Conservation (phyloP, 1,140 invertebrate species). For the Rhagoletis pomonella region DNA sequence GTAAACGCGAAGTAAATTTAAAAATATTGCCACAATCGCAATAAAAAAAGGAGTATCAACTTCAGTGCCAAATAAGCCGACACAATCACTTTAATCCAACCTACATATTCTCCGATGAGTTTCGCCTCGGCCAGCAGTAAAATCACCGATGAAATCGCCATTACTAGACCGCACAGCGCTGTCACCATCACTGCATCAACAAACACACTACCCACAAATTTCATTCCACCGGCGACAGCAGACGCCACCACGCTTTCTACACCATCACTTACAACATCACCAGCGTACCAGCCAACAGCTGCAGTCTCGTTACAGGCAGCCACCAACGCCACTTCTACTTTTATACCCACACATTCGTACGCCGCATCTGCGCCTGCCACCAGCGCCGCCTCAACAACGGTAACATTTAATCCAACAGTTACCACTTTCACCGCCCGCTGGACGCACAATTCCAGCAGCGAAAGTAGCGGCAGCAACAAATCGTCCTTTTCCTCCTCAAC, state of each 20-base stretch:
- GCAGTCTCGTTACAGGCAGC: not conserved
- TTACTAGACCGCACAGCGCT: not conserved
- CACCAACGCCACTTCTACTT: not conserved
- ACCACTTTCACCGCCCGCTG: conserved; percentile 14
- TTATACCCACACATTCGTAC: not conserved
- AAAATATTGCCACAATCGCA: not conserved
- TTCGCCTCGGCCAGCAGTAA: not conserved
- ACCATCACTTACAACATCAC: not conserved
- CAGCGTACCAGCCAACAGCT: not conserved
- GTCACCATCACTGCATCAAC: not conserved
- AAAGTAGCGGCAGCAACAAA: not conserved
- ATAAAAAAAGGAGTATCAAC: not conserved
- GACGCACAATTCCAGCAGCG: conserved; percentile 15
- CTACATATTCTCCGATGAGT: not conserved
- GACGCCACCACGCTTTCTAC: not conserved
- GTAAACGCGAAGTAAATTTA: not conserved
- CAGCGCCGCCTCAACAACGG: not conserved
- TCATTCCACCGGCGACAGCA: not conserved
- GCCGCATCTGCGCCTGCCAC: not conserved
- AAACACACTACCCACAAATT: not conserved
- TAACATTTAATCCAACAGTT: conserved; percentile 7
- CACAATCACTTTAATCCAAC: not conserved
- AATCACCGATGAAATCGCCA: conserved; percentile 20
- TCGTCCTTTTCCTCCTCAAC: conserved; percentile 21
- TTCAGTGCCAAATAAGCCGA: not conserved